phyloP scores from a whole-genome alignment of 2,888 invertebrate genomes.

The Ecdyonurus torrentis region DNA sequence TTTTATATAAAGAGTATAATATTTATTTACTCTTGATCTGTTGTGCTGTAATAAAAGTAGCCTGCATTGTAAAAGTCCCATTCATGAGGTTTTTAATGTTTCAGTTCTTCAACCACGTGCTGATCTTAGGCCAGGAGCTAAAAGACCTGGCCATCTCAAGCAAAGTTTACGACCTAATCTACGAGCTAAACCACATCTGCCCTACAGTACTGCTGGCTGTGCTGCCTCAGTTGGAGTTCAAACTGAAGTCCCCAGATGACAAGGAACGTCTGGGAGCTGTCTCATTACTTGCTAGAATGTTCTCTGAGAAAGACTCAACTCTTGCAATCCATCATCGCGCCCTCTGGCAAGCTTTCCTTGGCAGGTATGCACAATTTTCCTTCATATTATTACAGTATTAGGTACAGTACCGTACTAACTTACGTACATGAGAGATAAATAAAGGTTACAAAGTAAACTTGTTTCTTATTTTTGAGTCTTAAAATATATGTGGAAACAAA shows the following conservation, averaged over 20 bases:
- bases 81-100: conserved; percentile 19
- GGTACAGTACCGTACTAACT: too few species aligned
- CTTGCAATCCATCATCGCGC: conserved; percentile 71
- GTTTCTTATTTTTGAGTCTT: too few species aligned
- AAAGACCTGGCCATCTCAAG: conserved; percentile 57
- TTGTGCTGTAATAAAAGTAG: neutral
- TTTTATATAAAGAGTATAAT: neutral
- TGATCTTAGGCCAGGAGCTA: conserved; percentile 84
- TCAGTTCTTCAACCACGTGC: conserved; percentile 89
- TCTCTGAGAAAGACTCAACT: conserved; percentile 83
- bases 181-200: conserved; percentile 87
- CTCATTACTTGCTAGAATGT: conserved; percentile 84
- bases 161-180: conserved; percentile 89
- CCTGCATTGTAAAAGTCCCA: neutral
- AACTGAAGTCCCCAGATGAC: conserved; percentile 80
- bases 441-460: too few species aligned
- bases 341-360: conserved; percentile 86
- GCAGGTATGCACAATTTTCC: too few species aligned
- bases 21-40: neutral
- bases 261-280: conserved; percentile 76
- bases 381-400: too few species aligned
- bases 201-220: conserved; percentile 73
- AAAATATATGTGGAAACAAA: too few species aligned
- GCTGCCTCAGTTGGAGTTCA: conserved; percentile 88
- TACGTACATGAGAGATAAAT: too few species aligned